These are phyloP conservation scores for Andrena camellia DNA, from an alignment of 2,888 invertebrate species.

Conservation along the genomic window DNA sequence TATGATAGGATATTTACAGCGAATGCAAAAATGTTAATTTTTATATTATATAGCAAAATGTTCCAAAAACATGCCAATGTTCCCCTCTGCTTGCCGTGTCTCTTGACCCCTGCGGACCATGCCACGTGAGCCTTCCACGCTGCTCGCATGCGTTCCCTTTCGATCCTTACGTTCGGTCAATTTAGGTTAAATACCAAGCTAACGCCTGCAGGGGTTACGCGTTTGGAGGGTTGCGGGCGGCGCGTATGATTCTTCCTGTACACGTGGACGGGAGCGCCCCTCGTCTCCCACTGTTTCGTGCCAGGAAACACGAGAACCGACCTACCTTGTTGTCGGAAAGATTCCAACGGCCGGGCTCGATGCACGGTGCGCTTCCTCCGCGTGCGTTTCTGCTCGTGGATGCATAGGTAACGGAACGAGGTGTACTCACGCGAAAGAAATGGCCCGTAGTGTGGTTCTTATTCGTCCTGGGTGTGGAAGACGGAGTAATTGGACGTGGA, in stretches of 20 bases:
- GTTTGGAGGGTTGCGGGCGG: background rate
- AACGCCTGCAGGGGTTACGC: constrained; percentile 10
- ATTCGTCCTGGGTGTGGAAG: constrained; percentile 1
- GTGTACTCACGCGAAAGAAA: constrained; percentile 47
- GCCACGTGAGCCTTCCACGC: constrained; percentile 21
- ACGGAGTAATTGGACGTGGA: constrained; percentile 13
- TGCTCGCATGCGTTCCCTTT: background rate
- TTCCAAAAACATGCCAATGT: too few relatives aligned
- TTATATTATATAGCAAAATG: background rate
- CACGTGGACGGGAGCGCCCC: constrained; percentile 12
- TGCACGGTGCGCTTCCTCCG: constrained; percentile 16
- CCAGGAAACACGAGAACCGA: constrained; percentile 26
- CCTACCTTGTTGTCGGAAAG: constrained; percentile 34
- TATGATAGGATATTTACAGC: too few relatives aligned
- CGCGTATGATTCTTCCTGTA: constrained; percentile 20
- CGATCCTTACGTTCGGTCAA: constrained; percentile 25
- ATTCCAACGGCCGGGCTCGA: constrained; percentile 27
- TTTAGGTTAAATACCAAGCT: constrained; percentile 45
- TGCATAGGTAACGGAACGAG: constrained; percentile 47
- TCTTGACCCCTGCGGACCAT: background rate
- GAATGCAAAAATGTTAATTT: too few relatives aligned
- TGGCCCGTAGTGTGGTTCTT: constrained; percentile 19
- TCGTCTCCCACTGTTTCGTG: constrained; percentile 15
- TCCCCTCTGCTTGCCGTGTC: background rate
- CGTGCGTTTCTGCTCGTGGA: constrained; percentile 16